A percentile compares a stretch with the other conserved stretches of the same genome.
Evolutionary conservation across 2,113 vertebrate genomes (phyloP).

Genomic region (Zootoca vivipara): DNA sequence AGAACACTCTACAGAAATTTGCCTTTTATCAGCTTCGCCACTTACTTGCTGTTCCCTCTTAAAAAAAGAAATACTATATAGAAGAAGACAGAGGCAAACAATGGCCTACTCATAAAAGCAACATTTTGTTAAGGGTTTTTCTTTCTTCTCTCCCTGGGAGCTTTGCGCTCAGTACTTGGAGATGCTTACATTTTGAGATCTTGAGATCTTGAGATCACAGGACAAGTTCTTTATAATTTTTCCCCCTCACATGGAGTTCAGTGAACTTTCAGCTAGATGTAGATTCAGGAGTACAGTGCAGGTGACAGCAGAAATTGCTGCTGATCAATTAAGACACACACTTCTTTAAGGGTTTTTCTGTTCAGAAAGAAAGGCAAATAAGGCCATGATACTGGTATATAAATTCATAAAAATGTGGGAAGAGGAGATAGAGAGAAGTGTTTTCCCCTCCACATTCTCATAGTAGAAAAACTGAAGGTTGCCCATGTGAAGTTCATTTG

Average conservation of each 20-base stretch:
- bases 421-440: background rate
- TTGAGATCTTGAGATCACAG: slow-evolving; percentile 55
- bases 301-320: slow-evolving; percentile 51
- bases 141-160: slow-evolving; percentile 16
- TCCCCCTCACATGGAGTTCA: slow-evolving; percentile 49
- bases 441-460: background rate
- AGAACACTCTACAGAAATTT: slow-evolving; percentile 53
- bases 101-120: slow-evolving; percentile 31
- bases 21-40: slow-evolving; percentile 69
- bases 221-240: slow-evolving; percentile 59
- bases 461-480: background rate
- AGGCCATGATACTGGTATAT: background rate
- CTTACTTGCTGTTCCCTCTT: slow-evolving; percentile 44
- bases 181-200: slow-evolving; percentile 59
- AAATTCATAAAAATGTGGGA: background rate
- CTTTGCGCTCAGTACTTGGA: slow-evolving; percentile 52
- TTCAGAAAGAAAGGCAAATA: slow-evolving; percentile 31
- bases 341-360: slow-evolving; percentile 57
- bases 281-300: slow-evolving; percentile 55
- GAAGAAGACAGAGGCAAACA: slow-evolving; percentile 40
- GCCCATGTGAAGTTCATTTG: background rate
- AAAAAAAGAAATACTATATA: slow-evolving; percentile 43
- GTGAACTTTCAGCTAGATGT: slow-evolving; percentile 57
- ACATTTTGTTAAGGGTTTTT: slow-evolving; percentile 45
- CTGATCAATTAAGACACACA: slow-evolving; percentile 60